Percentiles rank a stretch among this genome's conserved stretches.
These are phyloP conservation scores for Cataglyphis albicans DNA, from an alignment of 2,888 invertebrate species.

Conservation along the genomic window DNA sequence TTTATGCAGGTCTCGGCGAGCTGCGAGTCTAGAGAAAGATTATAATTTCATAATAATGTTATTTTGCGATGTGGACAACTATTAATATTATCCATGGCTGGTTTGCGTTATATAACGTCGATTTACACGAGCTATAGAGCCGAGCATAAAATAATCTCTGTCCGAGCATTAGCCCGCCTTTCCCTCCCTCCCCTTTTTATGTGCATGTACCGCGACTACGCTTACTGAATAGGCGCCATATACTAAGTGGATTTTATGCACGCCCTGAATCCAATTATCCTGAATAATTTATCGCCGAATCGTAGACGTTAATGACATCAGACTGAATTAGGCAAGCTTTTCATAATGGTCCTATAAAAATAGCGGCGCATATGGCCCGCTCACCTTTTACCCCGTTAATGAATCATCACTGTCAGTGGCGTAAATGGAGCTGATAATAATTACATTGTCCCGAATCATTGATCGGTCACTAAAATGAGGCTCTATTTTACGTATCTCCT, in stretches of 20 bases:
- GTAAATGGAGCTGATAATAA: slow-evolving; percentile 49
- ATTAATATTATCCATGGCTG: slow-evolving; percentile 68
- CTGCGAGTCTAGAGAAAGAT: not conserved
- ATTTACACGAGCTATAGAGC: slow-evolving; percentile 57
- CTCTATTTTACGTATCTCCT: slow-evolving; percentile 33
- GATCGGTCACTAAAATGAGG: slow-evolving; percentile 35
- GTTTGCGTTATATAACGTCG: slow-evolving; percentile 49
- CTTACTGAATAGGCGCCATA: slow-evolving; percentile 47
- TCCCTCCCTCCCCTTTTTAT: slow-evolving; percentile 30
- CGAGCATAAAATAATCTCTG: slow-evolving; percentile 62
- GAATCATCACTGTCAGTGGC: slow-evolving; percentile 45
- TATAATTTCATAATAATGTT: slow-evolving; percentile 2
- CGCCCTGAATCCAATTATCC: slow-evolving; percentile 77
- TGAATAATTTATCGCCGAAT: slow-evolving; percentile 81
- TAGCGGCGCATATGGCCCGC: slow-evolving; percentile 35
- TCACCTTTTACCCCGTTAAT: slow-evolving; percentile 37
- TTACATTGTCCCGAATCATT: slow-evolving; percentile 45
- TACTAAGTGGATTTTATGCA: slow-evolving; percentile 75
- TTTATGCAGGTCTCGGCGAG: not conserved
- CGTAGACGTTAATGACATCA: slow-evolving; percentile 78
- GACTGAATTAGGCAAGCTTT: slow-evolving; percentile 73
- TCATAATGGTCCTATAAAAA: slow-evolving; percentile 64
- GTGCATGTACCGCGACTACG: slow-evolving; percentile 41
- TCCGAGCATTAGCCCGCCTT: slow-evolving; percentile 50
- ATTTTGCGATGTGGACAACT: slow-evolving; percentile 68